Percentiles rank a stretch among this genome's conserved stretches.
phyloP scores from a whole-genome alignment of 2,797 vertebrate species.

The Rhinella marina region DNA sequence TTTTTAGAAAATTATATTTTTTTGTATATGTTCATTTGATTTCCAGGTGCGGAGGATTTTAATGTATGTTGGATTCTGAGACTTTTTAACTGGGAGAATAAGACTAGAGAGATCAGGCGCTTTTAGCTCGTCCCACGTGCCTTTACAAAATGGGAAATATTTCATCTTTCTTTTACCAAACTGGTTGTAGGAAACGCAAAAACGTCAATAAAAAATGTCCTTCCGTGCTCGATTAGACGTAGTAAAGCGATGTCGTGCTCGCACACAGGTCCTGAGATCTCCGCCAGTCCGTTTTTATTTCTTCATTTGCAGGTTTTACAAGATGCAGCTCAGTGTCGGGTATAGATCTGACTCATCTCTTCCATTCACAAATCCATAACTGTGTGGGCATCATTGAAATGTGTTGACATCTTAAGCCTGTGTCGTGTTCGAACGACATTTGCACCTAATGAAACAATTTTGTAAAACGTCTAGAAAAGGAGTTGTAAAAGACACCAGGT shows the following conservation, averaged over 20 bases:
- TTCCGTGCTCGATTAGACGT: neutral
- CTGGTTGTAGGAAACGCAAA: neutral
- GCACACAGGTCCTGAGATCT: neutral
- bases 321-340: neutral
- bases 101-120: neutral
- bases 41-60: slow-evolving; percentile 45
- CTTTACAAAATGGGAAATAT: neutral
- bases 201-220: neutral
- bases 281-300: neutral
- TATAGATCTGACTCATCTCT: slow-evolving; percentile 9
- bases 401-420: neutral
- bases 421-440: neutral
- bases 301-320: neutral
- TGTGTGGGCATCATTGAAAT: slow-evolving; percentile 8
- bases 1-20: slow-evolving; percentile 48
- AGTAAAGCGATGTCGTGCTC: neutral
- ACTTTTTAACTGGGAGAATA: neutral
- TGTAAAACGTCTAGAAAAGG: too few species aligned
- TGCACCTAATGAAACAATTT: too few species aligned
- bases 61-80: slow-evolving; percentile 16
- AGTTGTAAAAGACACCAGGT: too few species aligned
- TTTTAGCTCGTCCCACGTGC: neutral
- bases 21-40: slow-evolving; percentile 40
- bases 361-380: neutral
- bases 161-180: neutral